Evolutionary conservation across 1,140 invertebrate genomes (phyloP).

Genomic region (Aporrectodea caliginosa): DNA sequence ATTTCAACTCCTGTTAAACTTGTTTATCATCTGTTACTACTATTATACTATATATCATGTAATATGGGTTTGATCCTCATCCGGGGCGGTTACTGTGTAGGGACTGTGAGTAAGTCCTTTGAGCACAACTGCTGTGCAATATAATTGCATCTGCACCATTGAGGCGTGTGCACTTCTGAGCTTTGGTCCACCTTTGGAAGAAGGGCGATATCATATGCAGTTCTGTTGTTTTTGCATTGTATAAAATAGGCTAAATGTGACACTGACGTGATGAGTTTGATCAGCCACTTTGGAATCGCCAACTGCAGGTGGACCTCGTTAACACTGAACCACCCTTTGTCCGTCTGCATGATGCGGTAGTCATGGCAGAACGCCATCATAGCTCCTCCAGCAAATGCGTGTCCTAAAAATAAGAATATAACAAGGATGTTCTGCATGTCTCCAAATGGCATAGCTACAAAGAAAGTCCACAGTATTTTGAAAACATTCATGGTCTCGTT

Average conservation of each 20-base stretch:
- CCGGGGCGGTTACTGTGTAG: too few species aligned
- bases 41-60: too few species aligned
- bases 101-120: too few species aligned
- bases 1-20: too few species aligned
- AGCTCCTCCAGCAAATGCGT: constrained; percentile 39
- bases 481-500: too few species aligned
- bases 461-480: too few species aligned
- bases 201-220: not conserved
- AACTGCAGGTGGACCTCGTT: constrained; percentile 35
- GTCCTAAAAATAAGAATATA: constrained; percentile 37
- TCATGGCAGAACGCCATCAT: constrained; percentile 40
- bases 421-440: too few species aligned
- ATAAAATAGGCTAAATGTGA: not conserved
- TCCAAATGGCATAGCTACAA: too few species aligned
- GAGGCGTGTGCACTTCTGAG: too few species aligned
- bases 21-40: too few species aligned
- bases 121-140: not conserved
- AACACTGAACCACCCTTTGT: constrained; percentile 38
- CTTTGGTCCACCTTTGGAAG: not conserved
- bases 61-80: too few species aligned
- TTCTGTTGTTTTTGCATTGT: not conserved
- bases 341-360: constrained; percentile 37
- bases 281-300: not conserved
- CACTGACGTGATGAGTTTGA: not conserved
- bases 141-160: too few species aligned